Base-by-base conservation (phyloP, 2,113 vertebrate species). In the Mus spicilegus region DNA sequence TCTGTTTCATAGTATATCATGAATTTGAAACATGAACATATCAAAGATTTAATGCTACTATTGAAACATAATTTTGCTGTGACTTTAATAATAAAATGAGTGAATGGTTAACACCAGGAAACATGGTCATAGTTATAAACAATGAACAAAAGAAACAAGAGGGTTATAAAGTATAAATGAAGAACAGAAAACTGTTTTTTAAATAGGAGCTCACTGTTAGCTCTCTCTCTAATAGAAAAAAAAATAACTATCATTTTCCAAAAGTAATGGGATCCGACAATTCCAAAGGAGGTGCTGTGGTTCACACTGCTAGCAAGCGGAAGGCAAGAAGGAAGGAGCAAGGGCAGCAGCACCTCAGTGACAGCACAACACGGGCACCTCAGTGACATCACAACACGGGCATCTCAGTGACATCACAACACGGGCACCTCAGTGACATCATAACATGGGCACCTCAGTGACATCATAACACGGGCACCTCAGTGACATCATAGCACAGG, bases 61-160 rank as follows among this genome's bases (percentile, higher is more conserved):
- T 33, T 94, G 22, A 89, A 91, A 87, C 61, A 85, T 7, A 72
- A 49, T 78, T 93, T 39, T 85, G 51, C 3, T 42, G n/a, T 22
- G 33, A 80, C 69, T 70, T 58, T 54, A 80, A 92, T n/a, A 58
- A 92, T 91, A 54, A 96, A 86, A 69, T n/a, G 26, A 67, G 93
- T 39, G 14, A 90, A 77, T 22, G 9, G 36, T 28, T 36, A 78
- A 94, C 7, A 61, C 9, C 78, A n/a, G 28, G 17, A 95, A 92
- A 30, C 49, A 39, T 9, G 2, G 77, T 89, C 65, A 46, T 1
- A 69, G 5, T 46, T 63, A 78, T 42, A 30, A 91, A 86, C 67
- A 73, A 51, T 0, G 46, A 78, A 89, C 85, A 80, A n/a, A 93
- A 90, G 67, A 72, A 95, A 73, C 16, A 94, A 65, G 70, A 95